Percentiles rank a stretch among this genome's conserved stretches.
Evolutionary conservation across 2,797 vertebrate genomes (phyloP).

Genomic region (Phoebastria nigripes): DNA sequence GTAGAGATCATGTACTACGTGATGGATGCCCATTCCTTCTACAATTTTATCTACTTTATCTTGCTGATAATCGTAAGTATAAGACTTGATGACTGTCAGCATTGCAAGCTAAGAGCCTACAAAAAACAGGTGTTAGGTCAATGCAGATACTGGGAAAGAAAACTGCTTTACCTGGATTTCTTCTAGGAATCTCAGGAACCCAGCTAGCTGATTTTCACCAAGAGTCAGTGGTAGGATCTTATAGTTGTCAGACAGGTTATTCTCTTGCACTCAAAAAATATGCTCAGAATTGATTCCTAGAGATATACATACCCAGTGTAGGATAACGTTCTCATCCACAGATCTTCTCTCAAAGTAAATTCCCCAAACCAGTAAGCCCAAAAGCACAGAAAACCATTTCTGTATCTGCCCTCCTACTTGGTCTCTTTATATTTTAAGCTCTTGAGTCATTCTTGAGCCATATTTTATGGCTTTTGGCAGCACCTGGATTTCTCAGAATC

Average conservation of each 20-base stretch:
- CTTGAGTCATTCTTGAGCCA: background rate
- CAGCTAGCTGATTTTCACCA: background rate
- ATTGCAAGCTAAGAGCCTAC: background rate
- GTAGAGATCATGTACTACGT: constrained; percentile 99
- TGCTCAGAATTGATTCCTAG: background rate
- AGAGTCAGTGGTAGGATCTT: background rate
- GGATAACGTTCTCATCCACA: background rate
- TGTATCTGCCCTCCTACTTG: background rate
- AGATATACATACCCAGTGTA: background rate
- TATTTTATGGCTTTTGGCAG: background rate
- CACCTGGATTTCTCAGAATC: background rate
- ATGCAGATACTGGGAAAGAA: background rate
- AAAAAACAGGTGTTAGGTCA: background rate
- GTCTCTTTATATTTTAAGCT: background rate
- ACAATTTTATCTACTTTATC: constrained; percentile 99
- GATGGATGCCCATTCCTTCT: constrained; percentile 98
- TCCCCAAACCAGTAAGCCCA: background rate
- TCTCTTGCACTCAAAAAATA: background rate
- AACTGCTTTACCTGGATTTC: background rate
- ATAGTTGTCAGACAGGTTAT: background rate
- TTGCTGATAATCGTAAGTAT: constrained; percentile 96
- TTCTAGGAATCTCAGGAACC: background rate
- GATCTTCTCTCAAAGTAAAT: background rate
- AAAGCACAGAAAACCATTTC: background rate
- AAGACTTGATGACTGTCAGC: background rate